Base-by-base conservation (phyloP, 1,140 invertebrate genomes). In the Ips typographus region DNA sequence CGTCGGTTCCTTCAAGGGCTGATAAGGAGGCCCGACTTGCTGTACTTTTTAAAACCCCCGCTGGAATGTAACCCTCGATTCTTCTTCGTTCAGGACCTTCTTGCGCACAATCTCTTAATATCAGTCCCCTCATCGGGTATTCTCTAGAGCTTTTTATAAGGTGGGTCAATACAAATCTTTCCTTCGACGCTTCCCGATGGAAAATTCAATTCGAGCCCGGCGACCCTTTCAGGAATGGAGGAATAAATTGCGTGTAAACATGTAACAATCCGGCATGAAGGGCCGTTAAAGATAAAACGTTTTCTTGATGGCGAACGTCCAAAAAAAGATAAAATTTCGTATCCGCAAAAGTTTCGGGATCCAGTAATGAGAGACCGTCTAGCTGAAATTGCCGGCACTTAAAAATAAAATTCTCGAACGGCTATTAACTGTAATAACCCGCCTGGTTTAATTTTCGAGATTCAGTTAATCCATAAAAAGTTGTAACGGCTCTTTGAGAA, bases 131-230 rank as follows among this genome's bases (percentile, higher is more conserved):
- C 1, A 49, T 22, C 36, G 5, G 4, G 5, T n/a, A 53, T 4
- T 53, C 56, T 22, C 56, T 5, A 40, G 56, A 22, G 38, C 40
- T 40, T 22, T 40, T 40, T 40, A 58, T 58, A 58, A 40, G 56
- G 2, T 58, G 7, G 56, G 56, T 58, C 56, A 58, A 58, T 58
- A 58, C 37, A 58, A 58, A 58, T 58, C 56, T 58, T 58, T 36
- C 1, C 44, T 58, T 40, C 7, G 6, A 1, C 37, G 56, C 7
- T 58, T 6, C 56, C 56, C 56, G 7, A 40, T 41, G 2, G 56
- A 58, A 58, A 58, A 39, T 39, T 58, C 6, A 58, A 58, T 38
- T 58, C 40, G 56, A 4, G 40, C 56, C 40, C 7, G 40, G 38
- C 6, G 3, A 40, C 56, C 38, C 38, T 58, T 58, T 40, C 22